phyloP scores from a whole-genome alignment of 2,113 vertebrate species.

The Scortum barcoo region DNA sequence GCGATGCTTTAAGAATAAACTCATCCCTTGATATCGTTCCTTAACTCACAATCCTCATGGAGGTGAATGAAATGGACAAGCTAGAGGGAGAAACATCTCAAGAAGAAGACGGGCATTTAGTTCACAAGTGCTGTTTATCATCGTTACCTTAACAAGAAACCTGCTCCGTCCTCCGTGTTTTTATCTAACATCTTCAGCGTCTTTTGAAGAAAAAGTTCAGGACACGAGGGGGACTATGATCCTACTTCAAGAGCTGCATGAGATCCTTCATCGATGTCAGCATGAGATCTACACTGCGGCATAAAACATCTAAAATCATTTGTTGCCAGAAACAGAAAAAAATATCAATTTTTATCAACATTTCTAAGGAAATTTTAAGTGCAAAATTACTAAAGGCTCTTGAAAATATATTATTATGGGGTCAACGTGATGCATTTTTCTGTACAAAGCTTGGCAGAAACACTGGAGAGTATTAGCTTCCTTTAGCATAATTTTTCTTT shows the following conservation, averaged over 20 bases:
- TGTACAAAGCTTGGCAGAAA: neutral
- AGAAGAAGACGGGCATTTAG: neutral
- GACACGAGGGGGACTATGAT: neutral
- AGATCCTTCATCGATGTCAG: conserved; percentile 14
- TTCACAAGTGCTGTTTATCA: conserved; percentile 6
- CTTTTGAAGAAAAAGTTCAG: conserved; percentile 3
- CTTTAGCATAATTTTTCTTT: neutral
- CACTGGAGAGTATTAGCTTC: neutral
- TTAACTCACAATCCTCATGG: neutral
- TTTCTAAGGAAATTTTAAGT: neutral
- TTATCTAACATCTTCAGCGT: neutral
- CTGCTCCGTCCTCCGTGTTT: neutral
- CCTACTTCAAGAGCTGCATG: neutral
- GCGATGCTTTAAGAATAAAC: too few species aligned
- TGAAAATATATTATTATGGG: neutral
- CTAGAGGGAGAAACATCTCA: neutral
- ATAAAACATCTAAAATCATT: conserved; percentile 5
- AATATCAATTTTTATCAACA: conserved; percentile 3
- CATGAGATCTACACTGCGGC: neutral
- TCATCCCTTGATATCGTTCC: neutral
- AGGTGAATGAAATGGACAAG: neutral
- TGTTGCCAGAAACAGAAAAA: neutral
- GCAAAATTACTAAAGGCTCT: neutral
- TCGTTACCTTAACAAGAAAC: neutral
- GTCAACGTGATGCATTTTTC: neutral